A percentile compares a stretch with the other conserved stretches of the same genome.
phyloP scores from a whole-genome alignment of 2,797 vertebrate genomes.

The Rhadinocentrus ornatus region DNA sequence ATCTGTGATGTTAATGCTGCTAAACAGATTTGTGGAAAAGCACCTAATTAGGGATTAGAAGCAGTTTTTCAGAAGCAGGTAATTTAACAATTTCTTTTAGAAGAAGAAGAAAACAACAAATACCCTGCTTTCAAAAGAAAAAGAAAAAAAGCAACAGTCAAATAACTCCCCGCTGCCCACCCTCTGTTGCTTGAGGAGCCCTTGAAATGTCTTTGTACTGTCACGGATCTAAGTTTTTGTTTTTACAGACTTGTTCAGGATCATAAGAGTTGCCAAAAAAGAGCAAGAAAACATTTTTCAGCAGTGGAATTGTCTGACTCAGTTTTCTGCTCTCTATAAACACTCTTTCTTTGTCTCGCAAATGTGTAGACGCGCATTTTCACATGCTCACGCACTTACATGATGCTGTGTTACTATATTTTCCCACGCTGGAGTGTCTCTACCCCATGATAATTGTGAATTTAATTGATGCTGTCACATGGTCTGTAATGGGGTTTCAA shows the following conservation, averaged over 20 bases:
- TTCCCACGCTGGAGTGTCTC: conserved; percentile 62
- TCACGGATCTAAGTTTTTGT: conserved; percentile 35
- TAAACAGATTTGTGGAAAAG: conserved; percentile 53
- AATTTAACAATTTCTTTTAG: conserved; percentile 6
- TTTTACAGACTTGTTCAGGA: conserved; percentile 44
- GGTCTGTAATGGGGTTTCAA: conserved; percentile 76
- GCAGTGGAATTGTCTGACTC: conserved; percentile 39
- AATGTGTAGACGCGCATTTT: background rate
- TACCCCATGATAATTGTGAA: conserved; percentile 78
- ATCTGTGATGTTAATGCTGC: conserved; percentile 69
- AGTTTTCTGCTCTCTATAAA: conserved; percentile 41
- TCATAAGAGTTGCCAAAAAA: conserved; percentile 45
- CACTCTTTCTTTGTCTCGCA: conserved; percentile 13
- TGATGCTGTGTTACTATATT: conserved; percentile 62
- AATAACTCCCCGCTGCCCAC: conserved; percentile 21
- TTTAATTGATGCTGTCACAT: conserved; percentile 83
- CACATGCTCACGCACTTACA: conserved; percentile 11
- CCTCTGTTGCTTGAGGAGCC: conserved; percentile 2
- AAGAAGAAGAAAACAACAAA: conserved; percentile 18
- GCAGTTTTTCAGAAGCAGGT: conserved; percentile 19
- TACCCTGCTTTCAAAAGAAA: conserved; percentile 16
- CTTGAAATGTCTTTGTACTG: conserved; percentile 25
- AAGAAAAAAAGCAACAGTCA: conserved; percentile 3
- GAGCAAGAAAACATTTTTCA: conserved; percentile 37
- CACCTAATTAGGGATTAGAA: conserved; percentile 30